phyloP scores from a whole-genome alignment of 37 sponge, comb jelly and placozoan genomes.

The Chondrilla cf. caribensis region DNA sequence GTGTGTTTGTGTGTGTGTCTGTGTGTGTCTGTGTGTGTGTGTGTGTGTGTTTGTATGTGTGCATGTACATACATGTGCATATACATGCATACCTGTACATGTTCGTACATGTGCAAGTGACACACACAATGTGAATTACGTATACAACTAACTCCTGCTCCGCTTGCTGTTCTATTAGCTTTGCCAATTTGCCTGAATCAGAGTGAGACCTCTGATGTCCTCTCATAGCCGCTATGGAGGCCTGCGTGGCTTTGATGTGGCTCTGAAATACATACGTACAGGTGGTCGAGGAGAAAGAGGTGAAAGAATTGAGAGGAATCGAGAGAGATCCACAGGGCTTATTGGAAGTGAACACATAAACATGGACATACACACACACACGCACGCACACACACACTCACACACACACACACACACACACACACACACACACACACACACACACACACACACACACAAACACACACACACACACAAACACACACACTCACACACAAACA shows the following conservation, averaged over 20 bases:
- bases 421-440: constrained; percentile 18
- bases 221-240: constrained; percentile 41
- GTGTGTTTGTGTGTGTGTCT: too few species aligned
- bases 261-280: constrained; percentile 2
- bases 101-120: too few species aligned
- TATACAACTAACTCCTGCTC: background rate
- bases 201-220: constrained; percentile 3
- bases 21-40: too few species aligned
- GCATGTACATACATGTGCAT: too few species aligned
- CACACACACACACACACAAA: background rate
- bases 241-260: constrained; percentile 43
- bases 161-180: background rate
- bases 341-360: background rate
- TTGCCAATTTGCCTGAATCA: constrained; percentile 3
- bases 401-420: constrained; percentile 18
- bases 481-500: background rate
- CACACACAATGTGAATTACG: too few species aligned
- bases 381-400: background rate
- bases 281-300: too few species aligned
- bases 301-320: too few species aligned
- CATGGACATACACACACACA: background rate
- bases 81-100: too few species aligned
- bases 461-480: background rate
- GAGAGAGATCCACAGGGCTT: too few species aligned
- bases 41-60: too few species aligned